Base-by-base conservation (phyloP, 2,797 vertebrate genomes). In the Muraenolepis orangiensis region DNA sequence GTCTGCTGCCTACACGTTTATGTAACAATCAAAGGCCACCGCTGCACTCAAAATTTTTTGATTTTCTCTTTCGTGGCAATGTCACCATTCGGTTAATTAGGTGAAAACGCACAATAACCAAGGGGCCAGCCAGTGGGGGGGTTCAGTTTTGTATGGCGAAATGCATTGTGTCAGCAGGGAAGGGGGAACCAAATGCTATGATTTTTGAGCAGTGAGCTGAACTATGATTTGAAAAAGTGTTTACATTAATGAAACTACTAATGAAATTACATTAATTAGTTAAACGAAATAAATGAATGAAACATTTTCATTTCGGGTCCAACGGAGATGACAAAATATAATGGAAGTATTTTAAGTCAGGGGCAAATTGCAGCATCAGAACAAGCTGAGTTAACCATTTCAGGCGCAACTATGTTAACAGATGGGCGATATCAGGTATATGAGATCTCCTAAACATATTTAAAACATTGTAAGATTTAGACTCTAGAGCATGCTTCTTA, bases 21-120 rank as follows among this genome's bases (percentile, higher is more conserved):
- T 26, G 71, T 84, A 83, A 83, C 80, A 87, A 86, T 89, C 83
- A 86, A 71, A 74, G 11, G 36, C 67, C 74, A 76, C 84, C 85
- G 84, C 82, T 86, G 86, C 79, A 40, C 64, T 70, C 46, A 70
- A 57, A 77, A 78, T 42, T 70, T 42, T 70, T 77, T 80, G 74
- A 85, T 74, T 77, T 86, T 82, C 77, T 70, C 76, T 85, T 82
- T 82, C 36, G 81, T 76, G 38, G 72, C 73, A 74, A 75, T 79
- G 78, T 80, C 76, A 69, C 75, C 42, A 57, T 70, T 79, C 70
- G 73, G 72, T 71, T n/a, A n/a, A 72, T 78, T 75, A 28, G 16
- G 76, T 70, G 67, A 23, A 79, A 42, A 46, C 76, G 14, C 66
- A 32, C 64, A 71, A 42, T 74, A 73, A 74, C 70, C 42, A 70